A percentile compares a stretch with the other conserved stretches of the same genome.
Evolutionary conservation across 1,140 invertebrate species (phyloP).

Genomic region (Littorina saxatilis): DNA sequence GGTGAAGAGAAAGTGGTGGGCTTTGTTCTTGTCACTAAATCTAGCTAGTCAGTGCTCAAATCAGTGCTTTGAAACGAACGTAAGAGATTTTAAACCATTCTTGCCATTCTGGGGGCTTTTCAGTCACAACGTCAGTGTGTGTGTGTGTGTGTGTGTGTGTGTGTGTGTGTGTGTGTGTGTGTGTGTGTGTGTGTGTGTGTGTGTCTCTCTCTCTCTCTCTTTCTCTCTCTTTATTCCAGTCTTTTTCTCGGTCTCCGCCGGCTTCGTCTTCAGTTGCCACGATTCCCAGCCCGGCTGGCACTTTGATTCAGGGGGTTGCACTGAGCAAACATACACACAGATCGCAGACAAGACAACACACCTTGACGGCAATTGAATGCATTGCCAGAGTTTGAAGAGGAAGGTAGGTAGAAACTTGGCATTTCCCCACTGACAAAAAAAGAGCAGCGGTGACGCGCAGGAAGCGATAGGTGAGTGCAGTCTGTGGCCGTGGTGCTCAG

Average conservation of each 20-base stretch:
- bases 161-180: neutral
- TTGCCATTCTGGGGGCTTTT: too few species aligned
- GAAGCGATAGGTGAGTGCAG: constrained; percentile 15
- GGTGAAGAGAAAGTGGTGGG: too few species aligned
- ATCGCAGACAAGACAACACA: too few species aligned
- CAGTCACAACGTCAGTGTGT: too few species aligned
- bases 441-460: constrained; percentile 27
- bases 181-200: neutral
- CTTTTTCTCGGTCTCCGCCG: neutral
- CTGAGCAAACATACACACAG: neutral
- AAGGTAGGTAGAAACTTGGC: constrained; percentile 10
- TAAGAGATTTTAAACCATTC: too few species aligned
- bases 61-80: too few species aligned
- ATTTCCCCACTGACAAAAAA: constrained; percentile 26
- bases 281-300: neutral
- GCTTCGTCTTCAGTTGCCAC: neutral
- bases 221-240: neutral
- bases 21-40: too few species aligned
- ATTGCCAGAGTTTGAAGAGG: neutral
- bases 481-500: neutral
- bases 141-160: neutral
- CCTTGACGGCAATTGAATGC: neutral
- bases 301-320: neutral
- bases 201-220: neutral
- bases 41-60: too few species aligned